Evolutionary conservation across 2,113 vertebrate genomes (phyloP), one percentile per base, ranked within the genome.

Genomic region (Elaphurus davidianus): DNA sequence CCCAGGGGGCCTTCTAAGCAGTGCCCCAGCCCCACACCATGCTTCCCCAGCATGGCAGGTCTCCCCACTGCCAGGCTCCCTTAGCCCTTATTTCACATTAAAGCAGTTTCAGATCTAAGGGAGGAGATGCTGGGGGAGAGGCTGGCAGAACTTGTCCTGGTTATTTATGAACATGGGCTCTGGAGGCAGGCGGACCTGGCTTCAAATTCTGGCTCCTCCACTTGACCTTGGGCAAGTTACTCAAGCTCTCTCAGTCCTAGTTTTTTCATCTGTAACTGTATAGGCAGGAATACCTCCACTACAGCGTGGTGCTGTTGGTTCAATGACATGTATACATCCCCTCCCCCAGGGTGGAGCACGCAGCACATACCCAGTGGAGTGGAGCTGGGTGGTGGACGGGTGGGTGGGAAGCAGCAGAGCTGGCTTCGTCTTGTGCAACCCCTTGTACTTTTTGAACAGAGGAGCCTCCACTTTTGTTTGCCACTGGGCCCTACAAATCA

Each of bases 281-380:
- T 0, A n/a, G 28, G 62, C 16, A 93, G 54, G 79, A 59, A 17
- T 28, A 40, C 14, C 21, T 50, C 52, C 33, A 50, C 28, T 43
- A 5, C 0, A 71, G 45, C 16, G 23, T 2, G 6, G 33, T 40
- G 40, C 23, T 14, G 47, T 6, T 27, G 25, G 40, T 43, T 21
- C 19, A 30, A 0, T 21, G 59, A 52, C 27, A 1, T 0, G 67
- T 1, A 5, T 1, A 54, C 6, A 0, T 0, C 43, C 5, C 13
- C 5, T 7, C 55, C 33, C 33, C 27, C 4, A 4, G 6, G 1
- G 12, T 43, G 54, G 27, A n/a, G 60, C 21, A 0, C 1, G 1
- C 8, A 4, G 54, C 1, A 3, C 17, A 19, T 6, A 59, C 30
- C 16, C 54, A 52, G 85, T 1, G 16, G 60, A 14, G 13, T 7